These are phyloP conservation scores for Corapipo altera DNA, from an alignment of 2,113 vertebrate species.

Conservation along the genomic window DNA sequence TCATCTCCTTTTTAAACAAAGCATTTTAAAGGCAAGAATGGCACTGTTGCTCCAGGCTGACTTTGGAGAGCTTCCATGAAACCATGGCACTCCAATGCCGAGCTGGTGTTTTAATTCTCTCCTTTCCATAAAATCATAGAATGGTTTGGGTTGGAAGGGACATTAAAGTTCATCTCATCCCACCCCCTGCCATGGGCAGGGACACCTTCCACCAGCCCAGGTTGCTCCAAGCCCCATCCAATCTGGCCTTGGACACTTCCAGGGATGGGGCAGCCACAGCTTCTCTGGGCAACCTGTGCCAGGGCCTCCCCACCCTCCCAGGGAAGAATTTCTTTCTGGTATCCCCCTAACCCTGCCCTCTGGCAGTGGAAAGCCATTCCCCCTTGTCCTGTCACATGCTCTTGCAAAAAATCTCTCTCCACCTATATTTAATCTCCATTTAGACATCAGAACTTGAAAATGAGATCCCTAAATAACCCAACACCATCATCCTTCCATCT, in stretches of 20 bases:
- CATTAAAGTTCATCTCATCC: neutral
- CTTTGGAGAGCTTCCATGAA: neutral
- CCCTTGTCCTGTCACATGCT: neutral
- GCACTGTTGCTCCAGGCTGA: neutral
- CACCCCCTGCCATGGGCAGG: neutral
- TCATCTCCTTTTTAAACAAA: neutral
- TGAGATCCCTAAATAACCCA: neutral
- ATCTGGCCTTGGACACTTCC: neutral
- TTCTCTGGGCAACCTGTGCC: neutral
- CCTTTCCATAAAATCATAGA: neutral
- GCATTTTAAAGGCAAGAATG: neutral
- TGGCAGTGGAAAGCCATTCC: neutral
- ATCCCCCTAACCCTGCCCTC: neutral
- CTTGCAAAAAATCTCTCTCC: neutral
- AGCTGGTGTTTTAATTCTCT: neutral
- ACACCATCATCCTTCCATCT: neutral
- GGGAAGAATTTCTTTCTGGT: neutral
- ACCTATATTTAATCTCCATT: neutral
- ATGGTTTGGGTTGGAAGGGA: neutral
- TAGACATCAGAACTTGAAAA: neutral
- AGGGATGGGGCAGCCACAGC: neutral
- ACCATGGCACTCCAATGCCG: accelerated
- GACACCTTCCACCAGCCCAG: accelerated
- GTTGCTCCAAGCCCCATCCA: neutral
- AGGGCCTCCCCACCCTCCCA: neutral